Evolutionary conservation across 2,113 vertebrate genomes (phyloP).

Genomic region (Bostrychus sinensis): DNA sequence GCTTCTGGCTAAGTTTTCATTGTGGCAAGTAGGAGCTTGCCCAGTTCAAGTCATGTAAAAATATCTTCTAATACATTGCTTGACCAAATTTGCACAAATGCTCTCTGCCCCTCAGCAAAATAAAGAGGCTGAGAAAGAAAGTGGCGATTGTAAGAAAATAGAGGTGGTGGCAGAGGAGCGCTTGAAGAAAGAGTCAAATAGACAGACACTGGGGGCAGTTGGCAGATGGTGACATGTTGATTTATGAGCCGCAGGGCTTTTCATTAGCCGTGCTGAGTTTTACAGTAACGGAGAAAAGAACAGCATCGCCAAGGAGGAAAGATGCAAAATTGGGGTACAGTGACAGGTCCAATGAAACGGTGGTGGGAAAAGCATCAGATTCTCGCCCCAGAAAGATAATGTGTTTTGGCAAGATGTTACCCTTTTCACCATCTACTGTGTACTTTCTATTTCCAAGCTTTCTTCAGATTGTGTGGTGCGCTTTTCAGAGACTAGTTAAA

Average conservation of each 20-base stretch:
- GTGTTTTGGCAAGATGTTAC: slow-evolving; percentile 9
- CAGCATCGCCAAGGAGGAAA: neutral
- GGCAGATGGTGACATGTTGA: slow-evolving; percentile 77
- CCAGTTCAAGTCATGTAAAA: slow-evolving; percentile 32
- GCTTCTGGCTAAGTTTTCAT: slow-evolving; percentile 40
- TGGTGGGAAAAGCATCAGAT: slow-evolving; percentile 17
- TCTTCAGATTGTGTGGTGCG: slow-evolving; percentile 9
- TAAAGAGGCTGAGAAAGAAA: slow-evolving; percentile 31
- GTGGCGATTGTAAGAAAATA: slow-evolving; percentile 44
- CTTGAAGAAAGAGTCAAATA: slow-evolving; percentile 40
- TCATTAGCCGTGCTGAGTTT: slow-evolving; percentile 75
- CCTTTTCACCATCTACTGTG: neutral
- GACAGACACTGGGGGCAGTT: slow-evolving; percentile 40
- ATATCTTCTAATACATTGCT: slow-evolving; percentile 37
- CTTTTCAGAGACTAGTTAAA: slow-evolving; percentile 26
- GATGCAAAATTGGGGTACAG: slow-evolving; percentile 26
- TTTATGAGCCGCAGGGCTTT: slow-evolving; percentile 77
- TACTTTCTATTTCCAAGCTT: slow-evolving; percentile 3
- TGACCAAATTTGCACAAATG: slow-evolving; percentile 42
- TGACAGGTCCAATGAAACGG: slow-evolving; percentile 5
- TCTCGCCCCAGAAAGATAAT: slow-evolving; percentile 30
- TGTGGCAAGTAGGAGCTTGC: slow-evolving; percentile 31
- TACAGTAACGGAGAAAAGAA: slow-evolving; percentile 53
- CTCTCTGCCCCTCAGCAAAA: slow-evolving; percentile 19
- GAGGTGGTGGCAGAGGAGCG: slow-evolving; percentile 42